Conservation (phyloP, 1,140 invertebrate genomes). For the Pachypsylla venusta region DNA sequence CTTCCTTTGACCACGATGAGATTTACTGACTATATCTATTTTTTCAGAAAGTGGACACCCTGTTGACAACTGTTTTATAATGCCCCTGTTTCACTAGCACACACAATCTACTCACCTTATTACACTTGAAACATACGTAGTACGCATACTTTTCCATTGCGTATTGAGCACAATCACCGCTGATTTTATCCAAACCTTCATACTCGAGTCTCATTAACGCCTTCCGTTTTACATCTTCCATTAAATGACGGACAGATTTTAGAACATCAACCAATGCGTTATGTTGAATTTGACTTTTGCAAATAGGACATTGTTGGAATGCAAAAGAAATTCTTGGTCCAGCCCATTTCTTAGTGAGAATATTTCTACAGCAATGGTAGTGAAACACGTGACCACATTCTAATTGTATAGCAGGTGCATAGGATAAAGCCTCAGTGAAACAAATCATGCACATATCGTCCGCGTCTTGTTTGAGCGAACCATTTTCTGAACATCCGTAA, state of each 20-base stretch:
- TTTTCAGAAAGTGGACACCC: too few relatives aligned
- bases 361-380: slow-evolving; percentile 73
- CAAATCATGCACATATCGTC: slow-evolving; percentile 99
- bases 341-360: slow-evolving; percentile 76
- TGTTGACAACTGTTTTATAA: too few relatives aligned
- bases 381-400: slow-evolving; percentile 95
- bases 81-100: too few relatives aligned
- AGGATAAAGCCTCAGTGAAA: slow-evolving; percentile 88
- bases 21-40: too few relatives aligned
- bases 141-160: slow-evolving; percentile 98
- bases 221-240: slow-evolving; percentile 83
- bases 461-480: slow-evolving; percentile 70
- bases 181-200: slow-evolving; percentile 68
- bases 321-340: slow-evolving; percentile 93
- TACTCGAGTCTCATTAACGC: slow-evolving; percentile 93
- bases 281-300: slow-evolving; percentile 81
- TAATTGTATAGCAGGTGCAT: slow-evolving; percentile 84
- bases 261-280: slow-evolving; percentile 58
- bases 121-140: slow-evolving; percentile 95
- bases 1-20: too few relatives aligned
- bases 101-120: too few relatives aligned
- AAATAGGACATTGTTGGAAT: slow-evolving; percentile 51
- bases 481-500: slow-evolving; percentile 35
- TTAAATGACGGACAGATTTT: slow-evolving; percentile 60
- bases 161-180: slow-evolving; percentile 66